Base-by-base conservation (phyloP, 1,140 invertebrate species). In the Arion vulgaris region DNA sequence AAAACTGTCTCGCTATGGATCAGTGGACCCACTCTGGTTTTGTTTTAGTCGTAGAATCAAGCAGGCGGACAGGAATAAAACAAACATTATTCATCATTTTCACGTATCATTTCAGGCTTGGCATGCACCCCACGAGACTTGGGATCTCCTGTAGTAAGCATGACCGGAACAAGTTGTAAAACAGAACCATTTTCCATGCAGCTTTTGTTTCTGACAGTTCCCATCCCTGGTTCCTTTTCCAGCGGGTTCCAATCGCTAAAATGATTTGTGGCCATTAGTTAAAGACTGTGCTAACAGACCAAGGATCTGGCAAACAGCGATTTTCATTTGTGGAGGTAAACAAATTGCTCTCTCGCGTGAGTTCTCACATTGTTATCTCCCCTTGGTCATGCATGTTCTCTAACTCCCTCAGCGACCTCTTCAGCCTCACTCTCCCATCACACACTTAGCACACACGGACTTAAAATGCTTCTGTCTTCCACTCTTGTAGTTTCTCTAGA, bases 261-360 rank as follows among this genome's bases (percentile, higher is more conserved):
- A 75, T 75, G 73, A 75, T 75, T 75, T 75, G 73, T 45, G 73
- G 45, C 41, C 73, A 75, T 75, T 75, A 75, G 73, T 75, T 75
- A 75, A 75, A 51, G 73, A 28, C 73, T 51, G 45, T 38, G 45
- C 73, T 51, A 75, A 75, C 73, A 75, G 39, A 32, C 71, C 49
- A 36, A 75, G 41, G 32, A 75, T 75, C 73, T 75, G 38, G 45
- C 73, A 75, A 75, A 75, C 73, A 75, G n/a, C n/a, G 73, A 75
- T 45, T 75, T 51, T 75, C 73, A 75, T 75, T 75, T 38, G 45
- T 75, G 73, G 5, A 19, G 73, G 45, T 75, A 45, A 75, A 75
- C 73, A 75, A 75, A 75, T 34, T 75, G 73, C 23, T 51, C 73
- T 45, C 41, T 75, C 73, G 73, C 17, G 45, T 51, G 41, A 51